Base-by-base conservation (phyloP, 2,888 invertebrate genomes). In the Myathropa florea region DNA sequence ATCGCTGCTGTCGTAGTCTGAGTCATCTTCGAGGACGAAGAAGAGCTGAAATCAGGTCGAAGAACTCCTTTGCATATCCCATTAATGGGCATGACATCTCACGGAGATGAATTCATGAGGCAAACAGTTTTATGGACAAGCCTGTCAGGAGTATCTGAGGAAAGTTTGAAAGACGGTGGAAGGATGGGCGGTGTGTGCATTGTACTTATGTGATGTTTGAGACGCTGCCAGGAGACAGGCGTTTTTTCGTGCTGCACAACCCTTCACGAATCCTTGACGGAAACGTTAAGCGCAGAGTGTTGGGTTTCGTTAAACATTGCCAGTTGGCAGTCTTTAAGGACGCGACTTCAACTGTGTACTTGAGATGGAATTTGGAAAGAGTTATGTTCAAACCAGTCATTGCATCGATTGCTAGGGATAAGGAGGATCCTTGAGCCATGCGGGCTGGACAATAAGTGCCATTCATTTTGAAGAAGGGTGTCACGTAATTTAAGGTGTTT, bases 31-130 rank as follows among this genome's bases (percentile, higher is more conserved):
- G 64, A 63, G 78, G 39, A 39, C 39, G 23, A 26, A 21, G 14
- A 23, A 46, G 39, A 70, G 57, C 18, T 7, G 36, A 79, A 83
- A 84, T 79, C 75, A 79, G 83, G 83, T 79, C 79, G 64, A 61
- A 79, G 75, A 84, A 79, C 75, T 71, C 30, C 79, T 79, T 79
- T 84, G 79, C 79, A 75, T 75, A 84, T 84, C 65, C 70, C 65
- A 70, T 75, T 79, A 84, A 75, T 79, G 73, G 73, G 70, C 60
- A 75, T 75, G 78, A 70, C 78, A 83, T 83, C 46, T 75, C 64
- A 24, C 59, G 46, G 75, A 70, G 76, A 77, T 72, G 75, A 75
- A 76, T 81, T 76, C 80, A 81, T 81, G 68, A 59, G 57, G 55
- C 73, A 68, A 75, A 68, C 73, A 81, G 63, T 26, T 80, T 46